Evolutionary conservation across 2,888 invertebrate species (phyloP), one percentile per base, ranked within the genome.

Genomic region (Drepana falcataria): DNA sequence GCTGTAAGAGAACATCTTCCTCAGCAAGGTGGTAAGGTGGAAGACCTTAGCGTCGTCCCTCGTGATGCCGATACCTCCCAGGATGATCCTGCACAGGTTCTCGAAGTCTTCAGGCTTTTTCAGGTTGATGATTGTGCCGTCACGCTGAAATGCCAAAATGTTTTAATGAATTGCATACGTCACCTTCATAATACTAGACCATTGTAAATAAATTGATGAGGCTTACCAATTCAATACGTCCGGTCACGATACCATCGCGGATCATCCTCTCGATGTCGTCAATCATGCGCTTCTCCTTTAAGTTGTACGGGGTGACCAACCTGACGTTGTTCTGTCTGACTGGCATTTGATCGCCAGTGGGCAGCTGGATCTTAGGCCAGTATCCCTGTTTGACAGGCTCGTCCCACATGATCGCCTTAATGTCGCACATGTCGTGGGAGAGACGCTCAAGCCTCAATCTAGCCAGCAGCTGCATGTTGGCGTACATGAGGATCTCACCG

Each of bases 51-150:
- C 91, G 76, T 95, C 93, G 56, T 93, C 87, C 53, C 93, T 92
- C 47, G 75, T 66, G 53, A 87, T 59, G 55, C 92, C 92, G 58
- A 93, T 86, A 63, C 94, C 94, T 49, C 93, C 93, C 74, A 95
- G 92, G 61, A 95, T 85, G 64, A 95, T 69, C 66, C 94, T 92
- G 49, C 94, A 94, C 58, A 96, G 89, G 67, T 91, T 89, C 73
- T 95, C 93, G 61, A 95, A 84, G 63, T 94, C 94, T 62, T 94
- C 93, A 2, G 93, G 89, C 61, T 94, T 93, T 79, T 91, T 94
- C 55, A 95, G 78, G 66, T 92, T 92, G 59, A 95, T 83, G 54
- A 91, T 81, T 2, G 91, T 89, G 51, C 94, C 94, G 62, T 94
- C 93, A 54, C 89, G 87, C 91, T 91, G 61, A 72, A 68, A 63